Base-by-base conservation (phyloP, 1,140 invertebrate species). In the Drosophila teissieri region DNA sequence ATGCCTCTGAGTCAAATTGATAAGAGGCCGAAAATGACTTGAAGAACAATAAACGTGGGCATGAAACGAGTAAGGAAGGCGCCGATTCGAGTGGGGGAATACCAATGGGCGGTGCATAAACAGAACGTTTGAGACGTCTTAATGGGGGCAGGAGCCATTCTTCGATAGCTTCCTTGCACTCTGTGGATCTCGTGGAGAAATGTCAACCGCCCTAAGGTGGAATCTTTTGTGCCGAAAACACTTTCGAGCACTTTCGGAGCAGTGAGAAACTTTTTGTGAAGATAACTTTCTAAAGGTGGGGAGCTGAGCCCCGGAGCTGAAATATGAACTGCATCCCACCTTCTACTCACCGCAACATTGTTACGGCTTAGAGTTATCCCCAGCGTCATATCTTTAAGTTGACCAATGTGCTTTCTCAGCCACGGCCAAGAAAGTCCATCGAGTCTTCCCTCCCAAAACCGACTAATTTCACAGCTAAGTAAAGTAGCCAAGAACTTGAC, bases 31-130 rank as follows among this genome's bases (percentile, higher is more conserved):
- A 78, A 89, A 89, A 90, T 80, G 77, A 78, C 84, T 89, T 78
- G 64, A 62, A 89, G 86, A 89, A 89, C 84, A 89, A 89, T 89
- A 89, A 89, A 89, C 84, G 84, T 84, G 84, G 77, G 80, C 80
- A 89, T 88, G 80, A 84, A 89, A 78, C 67, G 76, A 77, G 73
- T 77, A 70, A 84, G 11, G 19, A 31, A 4, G 54, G 27, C 14
- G 34, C 11, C 14, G 12, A 3, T 7, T 11, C 24, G 34, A 10
- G 31, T 39, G 31, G 53, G 46, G 42, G n/a, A 4, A 14, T 15
- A 17, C 48, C n/a, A 17, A 17, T 52, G 22, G 73, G 73, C 69
- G 56, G 34, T 83, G 80, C 84, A 83, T 88, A 83, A 88, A 88
- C 83, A 89, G 72, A 68, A 89, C 79, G 76, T 88, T 88, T 89